phyloP scores from a whole-genome alignment of 2,797 vertebrate genomes.

The Chanos chanos region DNA sequence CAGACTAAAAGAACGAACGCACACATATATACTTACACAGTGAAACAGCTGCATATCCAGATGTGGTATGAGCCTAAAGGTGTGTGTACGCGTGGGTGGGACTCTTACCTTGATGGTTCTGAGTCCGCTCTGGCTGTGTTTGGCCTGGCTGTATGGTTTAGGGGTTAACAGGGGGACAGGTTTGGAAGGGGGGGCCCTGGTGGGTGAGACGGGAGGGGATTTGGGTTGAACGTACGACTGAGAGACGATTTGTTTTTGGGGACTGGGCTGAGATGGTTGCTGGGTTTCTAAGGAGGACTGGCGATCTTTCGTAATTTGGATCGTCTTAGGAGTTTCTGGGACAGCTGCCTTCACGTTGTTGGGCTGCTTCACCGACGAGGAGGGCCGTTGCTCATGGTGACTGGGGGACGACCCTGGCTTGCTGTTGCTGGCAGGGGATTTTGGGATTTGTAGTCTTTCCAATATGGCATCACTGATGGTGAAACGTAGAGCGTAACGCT shows the following conservation, averaged over 20 bases:
- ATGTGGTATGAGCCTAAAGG: conserved; percentile 13
- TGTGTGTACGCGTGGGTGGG: background rate
- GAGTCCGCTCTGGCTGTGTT: conserved; percentile 73
- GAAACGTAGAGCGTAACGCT: conserved; percentile 92
- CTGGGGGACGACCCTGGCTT: background rate
- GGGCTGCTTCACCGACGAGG: background rate
- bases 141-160: conserved; percentile 91
- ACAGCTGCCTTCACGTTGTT: conserved; percentile 15
- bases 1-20: conserved; percentile 61
- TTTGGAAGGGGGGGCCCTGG: conserved; percentile 62
- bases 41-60: background rate
- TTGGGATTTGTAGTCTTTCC: conserved; percentile 90
- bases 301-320: too few species aligned
- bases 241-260: conserved; percentile 38
- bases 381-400: background rate
- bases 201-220: conserved; percentile 64
- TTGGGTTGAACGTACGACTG: conserved; percentile 49
- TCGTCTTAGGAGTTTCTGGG: conserved; percentile 45
- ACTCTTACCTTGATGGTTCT: conserved; percentile 85
- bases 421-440: too few species aligned
- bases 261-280: background rate
- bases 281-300: too few species aligned
- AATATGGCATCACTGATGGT: conserved; percentile 95
- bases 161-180: conserved; percentile 88
- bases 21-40: background rate